Conservation (phyloP, 2,797 vertebrate species). For the Carcharodon carcharias region DNA sequence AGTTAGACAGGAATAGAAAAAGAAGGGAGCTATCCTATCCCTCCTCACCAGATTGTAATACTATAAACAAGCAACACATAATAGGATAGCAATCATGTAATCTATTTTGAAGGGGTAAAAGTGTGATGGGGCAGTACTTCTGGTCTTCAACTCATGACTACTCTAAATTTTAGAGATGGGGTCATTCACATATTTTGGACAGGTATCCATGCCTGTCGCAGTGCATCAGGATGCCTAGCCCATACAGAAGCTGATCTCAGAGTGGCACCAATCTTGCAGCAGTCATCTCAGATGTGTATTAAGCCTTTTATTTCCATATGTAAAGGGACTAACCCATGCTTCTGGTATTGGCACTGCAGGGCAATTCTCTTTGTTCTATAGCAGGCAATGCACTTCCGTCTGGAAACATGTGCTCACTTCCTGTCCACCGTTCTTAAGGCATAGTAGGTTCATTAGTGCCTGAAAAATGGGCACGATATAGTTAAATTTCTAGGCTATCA, state of each 20-base stretch:
- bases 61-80: background rate
- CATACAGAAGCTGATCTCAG: background rate
- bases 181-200: background rate
- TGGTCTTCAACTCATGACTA: background rate
- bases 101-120: background rate
- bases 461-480: too few relatives aligned
- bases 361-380: background rate
- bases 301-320: background rate
- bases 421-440: background rate
- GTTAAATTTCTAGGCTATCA: background rate
- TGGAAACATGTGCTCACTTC: background rate
- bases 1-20: too few relatives aligned
- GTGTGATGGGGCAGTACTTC: too few relatives aligned
- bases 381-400: too few relatives aligned
- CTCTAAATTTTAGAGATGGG: background rate
- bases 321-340: background rate
- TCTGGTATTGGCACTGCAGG: background rate
- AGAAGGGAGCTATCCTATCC: too few relatives aligned
- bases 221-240: background rate
- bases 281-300: background rate
- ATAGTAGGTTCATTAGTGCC: too few relatives aligned
- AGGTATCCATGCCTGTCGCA: background rate
- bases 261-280: background rate
- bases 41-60: background rate
- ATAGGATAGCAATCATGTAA: background rate